A percentile compares a stretch with the other conserved stretches of the same genome.
Conservation (phyloP, 2,888 invertebrate species). For the Corbicula japonica region DNA sequence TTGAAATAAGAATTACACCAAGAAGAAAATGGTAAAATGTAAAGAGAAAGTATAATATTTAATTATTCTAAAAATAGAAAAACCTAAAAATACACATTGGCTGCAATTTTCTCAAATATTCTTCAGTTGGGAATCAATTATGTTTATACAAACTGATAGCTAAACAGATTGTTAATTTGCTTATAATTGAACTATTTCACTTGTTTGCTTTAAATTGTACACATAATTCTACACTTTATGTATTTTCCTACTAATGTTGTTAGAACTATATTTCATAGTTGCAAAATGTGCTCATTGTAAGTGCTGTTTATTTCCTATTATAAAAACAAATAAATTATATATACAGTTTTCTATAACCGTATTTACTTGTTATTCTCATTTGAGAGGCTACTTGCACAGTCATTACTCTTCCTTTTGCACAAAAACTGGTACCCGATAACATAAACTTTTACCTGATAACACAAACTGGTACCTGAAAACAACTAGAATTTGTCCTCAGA, state of each 20-base stretch:
- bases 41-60: no score
- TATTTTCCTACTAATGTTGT: constrained; percentile 30
- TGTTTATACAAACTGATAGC: no score
- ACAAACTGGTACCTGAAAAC: background rate
- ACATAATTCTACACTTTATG: background rate
- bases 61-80: no score
- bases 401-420: background rate
- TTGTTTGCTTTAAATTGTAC: background rate
- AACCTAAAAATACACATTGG: no score
- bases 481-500: background rate
- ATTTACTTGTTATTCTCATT: constrained; percentile 11
- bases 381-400: background rate
- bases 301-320: constrained; percentile 62
- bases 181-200: no score
- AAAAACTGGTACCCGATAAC: no score
- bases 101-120: no score
- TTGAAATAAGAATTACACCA: no score
- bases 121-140: no score
- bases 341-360: constrained; percentile 48
- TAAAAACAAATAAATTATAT: constrained; percentile 64
- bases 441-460: background rate
- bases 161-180: no score
- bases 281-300: constrained; percentile 50
- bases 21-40: no score
- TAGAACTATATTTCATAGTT: constrained; percentile 49